Percentiles rank a stretch among this genome's conserved stretches.
phyloP scores from a whole-genome alignment of 2,888 invertebrate genomes.

The Leistus spinibarbis region DNA sequence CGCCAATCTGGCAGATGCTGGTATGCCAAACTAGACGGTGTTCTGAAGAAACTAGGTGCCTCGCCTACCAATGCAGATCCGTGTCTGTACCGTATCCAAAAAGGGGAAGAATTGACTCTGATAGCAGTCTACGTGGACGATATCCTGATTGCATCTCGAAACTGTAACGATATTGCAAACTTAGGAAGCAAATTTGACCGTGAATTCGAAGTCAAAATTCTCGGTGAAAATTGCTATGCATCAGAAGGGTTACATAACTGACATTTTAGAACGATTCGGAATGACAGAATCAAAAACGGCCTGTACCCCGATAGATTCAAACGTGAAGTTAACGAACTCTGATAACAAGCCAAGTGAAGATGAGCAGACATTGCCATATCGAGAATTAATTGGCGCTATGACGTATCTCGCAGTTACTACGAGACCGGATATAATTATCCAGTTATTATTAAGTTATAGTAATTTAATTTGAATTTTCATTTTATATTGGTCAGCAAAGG shows the following conservation, averaged over 20 bases:
- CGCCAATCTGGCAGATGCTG: not conserved
- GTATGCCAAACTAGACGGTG: not conserved
- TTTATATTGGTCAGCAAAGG: no score
- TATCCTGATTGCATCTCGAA: not conserved
- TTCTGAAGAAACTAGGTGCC: not conserved
- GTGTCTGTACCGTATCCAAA: not conserved
- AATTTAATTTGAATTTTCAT: no score
- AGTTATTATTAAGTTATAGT: no score
- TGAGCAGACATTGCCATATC: not conserved
- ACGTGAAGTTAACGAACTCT: not conserved
- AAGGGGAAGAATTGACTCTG: not conserved
- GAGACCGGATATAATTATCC: not conserved
- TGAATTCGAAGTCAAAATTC: not conserved
- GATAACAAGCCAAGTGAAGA: not conserved
- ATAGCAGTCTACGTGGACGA: not conserved
- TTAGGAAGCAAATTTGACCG: not conserved
- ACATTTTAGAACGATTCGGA: conserved; percentile 12
- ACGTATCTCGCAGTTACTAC: not conserved
- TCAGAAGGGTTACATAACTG: conserved; percentile 14
- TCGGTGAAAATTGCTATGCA: not conserved
- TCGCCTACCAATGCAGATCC: not conserved
- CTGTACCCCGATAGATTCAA: not conserved
- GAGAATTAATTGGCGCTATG: conserved; percentile 7
- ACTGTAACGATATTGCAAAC: not conserved
- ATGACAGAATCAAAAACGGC: conserved; percentile 23